A percentile compares a stretch with the other conserved stretches of the same genome.
phyloP scores from a whole-genome alignment of 2,797 vertebrate genomes.

The Serranus cabrilla region DNA sequence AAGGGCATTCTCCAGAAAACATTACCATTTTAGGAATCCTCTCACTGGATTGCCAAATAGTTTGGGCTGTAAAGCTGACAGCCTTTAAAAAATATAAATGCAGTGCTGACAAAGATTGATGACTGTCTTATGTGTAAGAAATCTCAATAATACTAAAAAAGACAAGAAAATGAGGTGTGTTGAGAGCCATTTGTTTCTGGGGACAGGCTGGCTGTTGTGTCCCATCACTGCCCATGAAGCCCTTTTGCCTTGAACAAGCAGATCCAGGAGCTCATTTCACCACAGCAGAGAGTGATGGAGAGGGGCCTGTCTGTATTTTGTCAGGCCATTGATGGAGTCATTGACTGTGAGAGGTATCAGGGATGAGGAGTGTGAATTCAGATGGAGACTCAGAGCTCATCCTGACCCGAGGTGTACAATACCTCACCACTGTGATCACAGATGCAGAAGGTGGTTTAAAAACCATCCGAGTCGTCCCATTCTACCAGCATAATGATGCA shows the following conservation, averaged over 20 bases:
- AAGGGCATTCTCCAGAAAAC: slow-evolving; percentile 4
- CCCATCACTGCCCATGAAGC: slow-evolving; percentile 67
- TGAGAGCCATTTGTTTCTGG: slow-evolving; percentile 75
- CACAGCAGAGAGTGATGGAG: slow-evolving; percentile 85
- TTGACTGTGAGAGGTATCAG: slow-evolving; percentile 76
- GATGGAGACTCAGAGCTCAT: slow-evolving; percentile 35
- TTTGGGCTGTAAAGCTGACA: slow-evolving; percentile 28
- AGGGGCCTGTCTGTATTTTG: slow-evolving; percentile 74
- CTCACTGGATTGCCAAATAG: slow-evolving; percentile 1
- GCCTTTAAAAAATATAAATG: slow-evolving; percentile 48
- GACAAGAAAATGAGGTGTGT: slow-evolving; percentile 77
- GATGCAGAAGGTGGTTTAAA: neutral
- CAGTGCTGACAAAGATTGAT: slow-evolving; percentile 68
- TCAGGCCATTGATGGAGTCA: slow-evolving; percentile 87
- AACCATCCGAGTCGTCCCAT: slow-evolving; percentile 12
- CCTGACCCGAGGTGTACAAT: slow-evolving; percentile 23
- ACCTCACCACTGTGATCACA: slow-evolving; percentile 39
- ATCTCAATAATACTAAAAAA: slow-evolving; percentile 77
- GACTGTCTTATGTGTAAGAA: slow-evolving; percentile 65
- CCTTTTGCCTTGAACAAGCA: slow-evolving; percentile 67
- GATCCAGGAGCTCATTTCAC: slow-evolving; percentile 85
- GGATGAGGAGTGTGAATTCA: slow-evolving; percentile 55
- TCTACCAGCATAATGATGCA: slow-evolving; percentile 18
- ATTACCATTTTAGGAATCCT: slow-evolving; percentile 26
- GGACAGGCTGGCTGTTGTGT: slow-evolving; percentile 61